phyloP scores from a whole-genome alignment of 2,113 vertebrate genomes.

The Orycteropus afer region DNA sequence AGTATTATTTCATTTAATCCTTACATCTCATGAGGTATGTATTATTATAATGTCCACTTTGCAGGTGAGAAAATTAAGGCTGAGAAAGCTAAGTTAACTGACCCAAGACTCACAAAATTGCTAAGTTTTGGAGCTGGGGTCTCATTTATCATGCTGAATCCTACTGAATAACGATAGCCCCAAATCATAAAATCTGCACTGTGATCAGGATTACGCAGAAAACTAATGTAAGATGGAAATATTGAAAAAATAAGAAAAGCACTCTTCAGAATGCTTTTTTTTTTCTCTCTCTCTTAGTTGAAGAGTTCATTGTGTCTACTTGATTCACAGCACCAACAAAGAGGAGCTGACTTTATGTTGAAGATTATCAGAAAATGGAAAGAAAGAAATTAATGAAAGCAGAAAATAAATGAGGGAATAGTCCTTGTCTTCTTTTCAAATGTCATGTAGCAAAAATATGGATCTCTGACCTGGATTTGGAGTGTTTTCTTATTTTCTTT shows the following conservation, averaged over 20 bases:
- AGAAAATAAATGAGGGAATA: background rate
- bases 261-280: background rate
- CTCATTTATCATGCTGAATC: background rate
- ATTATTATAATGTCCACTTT: background rate
- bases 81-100: background rate
- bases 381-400: background rate
- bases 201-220: background rate
- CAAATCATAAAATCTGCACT: background rate
- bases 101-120: background rate
- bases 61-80: background rate
- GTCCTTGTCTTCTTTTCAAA: slow-evolving; percentile 23
- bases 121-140: background rate
- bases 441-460: background rate
- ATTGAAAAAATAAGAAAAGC: background rate
- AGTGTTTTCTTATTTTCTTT: background rate
- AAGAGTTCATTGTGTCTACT: background rate
- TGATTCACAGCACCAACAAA: background rate
- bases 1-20: background rate
- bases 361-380: background rate
- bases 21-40: background rate
- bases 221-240: background rate
- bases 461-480: background rate
- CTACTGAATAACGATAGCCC: background rate
- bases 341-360: background rate
- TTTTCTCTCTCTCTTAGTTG: slow-evolving; percentile 17